Percentiles rank a stretch among this genome's conserved stretches.
Conservation (phyloP, 2,797 vertebrate genomes). For the Etheostoma perlongum region DNA sequence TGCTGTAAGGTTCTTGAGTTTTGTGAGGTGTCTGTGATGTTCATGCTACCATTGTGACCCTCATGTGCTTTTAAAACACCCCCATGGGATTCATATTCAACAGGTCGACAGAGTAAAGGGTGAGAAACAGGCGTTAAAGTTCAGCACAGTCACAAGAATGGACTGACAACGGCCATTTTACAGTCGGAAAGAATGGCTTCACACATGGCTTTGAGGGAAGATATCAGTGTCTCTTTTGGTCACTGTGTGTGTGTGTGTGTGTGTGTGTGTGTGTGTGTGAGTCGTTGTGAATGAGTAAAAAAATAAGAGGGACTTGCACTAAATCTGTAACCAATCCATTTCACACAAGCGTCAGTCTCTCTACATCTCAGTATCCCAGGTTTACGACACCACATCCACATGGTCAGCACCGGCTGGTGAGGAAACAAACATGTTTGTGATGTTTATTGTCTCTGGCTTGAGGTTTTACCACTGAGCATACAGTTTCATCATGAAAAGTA, state of each 20-base stretch:
- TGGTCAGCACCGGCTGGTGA: conserved; percentile 59
- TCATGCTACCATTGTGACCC: conserved; percentile 38
- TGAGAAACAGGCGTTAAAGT: conserved; percentile 52
- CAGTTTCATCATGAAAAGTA: conserved; percentile 69
- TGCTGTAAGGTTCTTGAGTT: conserved; percentile 47
- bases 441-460: conserved; percentile 79
- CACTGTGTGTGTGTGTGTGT: conserved; percentile 1
- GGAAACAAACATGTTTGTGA: conserved; percentile 79
- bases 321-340: conserved; percentile 78
- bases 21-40: conserved; percentile 51
- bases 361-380: conserved; percentile 50
- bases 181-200: conserved; percentile 55
- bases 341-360: conserved; percentile 62
- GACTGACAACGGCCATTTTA: conserved; percentile 57
- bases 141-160: conserved; percentile 51
- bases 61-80: conserved; percentile 47
- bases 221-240: conserved; percentile 36
- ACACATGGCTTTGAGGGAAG: conserved; percentile 48
- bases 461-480: conserved; percentile 72
- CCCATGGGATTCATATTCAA: conserved; percentile 47
- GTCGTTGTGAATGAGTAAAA: background rate
- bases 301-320: conserved; percentile 35
- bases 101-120: conserved; percentile 47
- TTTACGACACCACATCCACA: conserved; percentile 72
- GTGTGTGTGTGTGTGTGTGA: background rate